phyloP scores from a whole-genome alignment of 2,888 invertebrate species.

The Tipula confusa region DNA sequence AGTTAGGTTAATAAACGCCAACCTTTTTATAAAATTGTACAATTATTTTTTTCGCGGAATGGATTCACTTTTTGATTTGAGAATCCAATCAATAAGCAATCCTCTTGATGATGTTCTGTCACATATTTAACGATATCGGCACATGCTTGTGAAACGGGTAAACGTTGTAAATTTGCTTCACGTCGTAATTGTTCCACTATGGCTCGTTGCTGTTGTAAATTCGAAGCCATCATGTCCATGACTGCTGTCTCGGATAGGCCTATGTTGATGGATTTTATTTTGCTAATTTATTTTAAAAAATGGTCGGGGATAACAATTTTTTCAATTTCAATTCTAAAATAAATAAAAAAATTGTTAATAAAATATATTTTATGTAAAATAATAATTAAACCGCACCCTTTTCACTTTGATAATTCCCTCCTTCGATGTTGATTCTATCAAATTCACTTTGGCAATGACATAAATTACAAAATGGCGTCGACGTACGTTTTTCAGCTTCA shows the following conservation, averaged over 20 bases:
- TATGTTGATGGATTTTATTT: constrained; percentile 57
- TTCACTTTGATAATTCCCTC: neutral
- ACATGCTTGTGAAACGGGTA: constrained; percentile 85
- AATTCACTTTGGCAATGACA: constrained; percentile 3
- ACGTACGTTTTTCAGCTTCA: neutral
- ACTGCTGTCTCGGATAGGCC: constrained; percentile 84
- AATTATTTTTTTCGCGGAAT: constrained; percentile 89
- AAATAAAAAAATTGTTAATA: neutral
- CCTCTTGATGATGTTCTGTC: constrained; percentile 86
- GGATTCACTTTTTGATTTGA: constrained; percentile 93
- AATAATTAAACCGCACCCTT: neutral
- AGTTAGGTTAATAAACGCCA: neutral
- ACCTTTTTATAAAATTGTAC: constrained; percentile 70
- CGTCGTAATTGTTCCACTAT: constrained; percentile 89
- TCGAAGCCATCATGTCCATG: constrained; percentile 86
- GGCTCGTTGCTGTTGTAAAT: constrained; percentile 80
- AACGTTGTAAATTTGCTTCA: constrained; percentile 82
- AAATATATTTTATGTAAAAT: neutral
- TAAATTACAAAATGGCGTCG: neutral
- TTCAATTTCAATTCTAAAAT: neutral
- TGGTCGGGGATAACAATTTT: neutral
- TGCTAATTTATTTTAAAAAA: neutral
- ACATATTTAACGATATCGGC: constrained; percentile 89
- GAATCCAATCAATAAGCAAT: constrained; percentile 89
- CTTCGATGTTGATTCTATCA: neutral